Base-by-base conservation (phyloP, 2,797 vertebrate species). In the Zalophus californianus region DNA sequence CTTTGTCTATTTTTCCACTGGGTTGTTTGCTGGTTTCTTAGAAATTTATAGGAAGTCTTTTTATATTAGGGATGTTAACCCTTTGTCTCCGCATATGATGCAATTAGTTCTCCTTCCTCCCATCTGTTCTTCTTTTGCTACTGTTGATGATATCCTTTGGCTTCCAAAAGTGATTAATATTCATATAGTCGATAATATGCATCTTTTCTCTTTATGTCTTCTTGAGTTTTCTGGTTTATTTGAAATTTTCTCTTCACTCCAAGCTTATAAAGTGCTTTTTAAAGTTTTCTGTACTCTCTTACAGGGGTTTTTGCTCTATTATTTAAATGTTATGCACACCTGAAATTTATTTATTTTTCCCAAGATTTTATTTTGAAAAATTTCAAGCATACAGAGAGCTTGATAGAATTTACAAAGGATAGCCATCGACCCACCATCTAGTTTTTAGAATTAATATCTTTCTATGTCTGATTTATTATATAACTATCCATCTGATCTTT, bases 261-360 rank as follows among this genome's bases (percentile, higher is more conserved):
- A 89, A 68, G 4, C n/a, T 56, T 66, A 15, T 90, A 87, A n/a
- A 83, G 72, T 38, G 32, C 80, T 90, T 89, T 27, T 79, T 41
- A 56, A 91, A 72, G 2, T 89, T 94, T 86, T n/a, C 56, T 79
- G 11, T 86, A 54, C 23, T 80, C 27, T 90, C 77, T 96, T 64
- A 29, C 79, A 88, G 6, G 4, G 10, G 20, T 0, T 3, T 60
- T 88, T 90, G 58, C 66, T 64, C 66, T 87, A 15, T 85, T 88
- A 78, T 90, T 62, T 88, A 86, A 95, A 62, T 79, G 68, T 38
- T 91, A 70, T 56, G 13, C 77, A 48, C 2, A 77, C 23, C 7
- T 95, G 35, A 90, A 93, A 58, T 84, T 60, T 92, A 85, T 20
- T 94, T 79, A 77, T 75, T 89, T 90, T 96, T 12, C 20, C 41